Percentiles rank a stretch among this genome's conserved stretches.
Evolutionary conservation across 2,888 invertebrate genomes (phyloP).

Genomic region (Tillus elongatus): DNA sequence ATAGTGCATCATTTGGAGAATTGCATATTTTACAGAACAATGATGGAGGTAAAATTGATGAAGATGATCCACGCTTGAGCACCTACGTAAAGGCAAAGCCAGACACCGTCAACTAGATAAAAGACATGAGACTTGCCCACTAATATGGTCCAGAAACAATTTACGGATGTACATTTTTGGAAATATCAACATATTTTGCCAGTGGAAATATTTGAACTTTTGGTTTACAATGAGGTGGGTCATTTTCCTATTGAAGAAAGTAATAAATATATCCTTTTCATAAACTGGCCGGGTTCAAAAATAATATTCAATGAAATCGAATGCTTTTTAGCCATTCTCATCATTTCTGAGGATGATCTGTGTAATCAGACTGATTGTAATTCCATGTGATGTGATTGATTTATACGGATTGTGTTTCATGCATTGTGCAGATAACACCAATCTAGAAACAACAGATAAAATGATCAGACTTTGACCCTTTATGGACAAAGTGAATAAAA

Average conservation of each 20-base stretch:
- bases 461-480: background rate
- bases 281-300: conserved; percentile 11
- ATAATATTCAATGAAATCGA: conserved; percentile 16
- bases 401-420: background rate
- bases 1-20: background rate
- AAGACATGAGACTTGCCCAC: conserved; percentile 7
- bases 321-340: conserved; percentile 18
- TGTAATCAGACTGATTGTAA: background rate
- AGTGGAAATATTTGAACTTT: conserved; percentile 9
- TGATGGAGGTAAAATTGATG: background rate
- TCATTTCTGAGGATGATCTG: conserved; percentile 6
- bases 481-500: background rate
- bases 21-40: conserved; percentile 4
- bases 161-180: conserved; percentile 1
- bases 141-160: background rate
- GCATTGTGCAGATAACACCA: background rate
- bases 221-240: conserved; percentile 8
- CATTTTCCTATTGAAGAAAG: conserved; percentile 10
- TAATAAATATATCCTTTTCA: conserved; percentile 8
- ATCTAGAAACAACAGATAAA: background rate
- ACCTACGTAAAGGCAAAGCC: conserved; percentile 3
- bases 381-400: background rate
- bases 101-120: background rate
- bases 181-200: conserved; percentile 9
- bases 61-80: conserved; percentile 10